A percentile compares a stretch with the other conserved stretches of the same genome.
Conservation (phyloP, 2,113 vertebrate genomes). For the Urocolius indicus region DNA sequence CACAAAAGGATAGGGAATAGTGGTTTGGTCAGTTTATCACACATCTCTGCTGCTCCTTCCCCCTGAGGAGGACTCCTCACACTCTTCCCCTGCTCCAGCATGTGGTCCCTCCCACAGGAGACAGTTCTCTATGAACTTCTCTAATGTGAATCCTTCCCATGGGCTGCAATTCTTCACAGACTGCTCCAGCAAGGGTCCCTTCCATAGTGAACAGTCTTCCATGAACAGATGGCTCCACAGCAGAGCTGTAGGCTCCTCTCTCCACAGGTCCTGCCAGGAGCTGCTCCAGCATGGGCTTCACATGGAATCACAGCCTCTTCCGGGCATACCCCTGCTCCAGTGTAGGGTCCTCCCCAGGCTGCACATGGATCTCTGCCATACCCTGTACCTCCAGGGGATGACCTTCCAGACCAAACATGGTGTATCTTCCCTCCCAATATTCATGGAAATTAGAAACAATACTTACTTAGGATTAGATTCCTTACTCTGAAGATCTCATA, state of each 20-base stretch:
- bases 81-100: background rate
- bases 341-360: rapidly evolving
- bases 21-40: background rate
- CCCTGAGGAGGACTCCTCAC: background rate
- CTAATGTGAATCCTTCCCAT: rapidly evolving
- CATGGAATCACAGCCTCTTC: background rate
- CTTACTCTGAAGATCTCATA: background rate
- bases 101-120: background rate
- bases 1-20: rapidly evolving
- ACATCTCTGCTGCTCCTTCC: background rate
- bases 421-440: rapidly evolving
- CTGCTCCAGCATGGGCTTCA: rapidly evolving
- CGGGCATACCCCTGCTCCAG: rapidly evolving
- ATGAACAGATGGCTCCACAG: background rate
- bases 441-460: background rate
- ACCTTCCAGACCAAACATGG: background rate
- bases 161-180: background rate
- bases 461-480: background rate
- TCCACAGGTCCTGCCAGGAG: background rate
- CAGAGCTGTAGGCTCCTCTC: too few species aligned
- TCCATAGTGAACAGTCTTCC: background rate
- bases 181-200: rapidly evolving
- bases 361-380: background rate
- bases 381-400: rapidly evolving
- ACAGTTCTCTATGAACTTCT: background rate